Conservation (phyloP, 2,888 invertebrate species). For the Megalurothrips usitatus region DNA sequence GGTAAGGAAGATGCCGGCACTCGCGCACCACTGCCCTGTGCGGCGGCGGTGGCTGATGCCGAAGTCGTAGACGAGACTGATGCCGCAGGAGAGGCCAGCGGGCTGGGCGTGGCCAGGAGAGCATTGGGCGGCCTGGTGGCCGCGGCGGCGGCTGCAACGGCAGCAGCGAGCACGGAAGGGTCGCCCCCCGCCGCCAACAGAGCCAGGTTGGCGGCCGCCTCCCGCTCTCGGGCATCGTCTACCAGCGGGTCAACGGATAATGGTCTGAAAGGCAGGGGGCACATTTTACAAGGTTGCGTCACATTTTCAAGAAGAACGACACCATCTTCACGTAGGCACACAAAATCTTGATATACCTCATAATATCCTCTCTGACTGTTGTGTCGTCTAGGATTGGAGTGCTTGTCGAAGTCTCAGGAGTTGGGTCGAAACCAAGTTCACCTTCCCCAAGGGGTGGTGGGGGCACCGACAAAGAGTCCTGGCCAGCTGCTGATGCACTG, state of each 20-base stretch:
- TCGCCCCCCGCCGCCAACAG: constrained; percentile 51
- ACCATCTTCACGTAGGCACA: no score
- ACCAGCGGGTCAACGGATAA: constrained; percentile 28
- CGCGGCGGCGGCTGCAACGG: constrained; percentile 29
- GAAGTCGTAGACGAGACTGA: constrained; percentile 42
- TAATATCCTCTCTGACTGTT: neutral
- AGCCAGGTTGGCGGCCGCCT: constrained; percentile 31
- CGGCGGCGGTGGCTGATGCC: constrained; percentile 33
- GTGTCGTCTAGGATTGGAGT: neutral
- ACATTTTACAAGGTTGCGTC: no score
- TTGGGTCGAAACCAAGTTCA: neutral
- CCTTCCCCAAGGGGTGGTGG: neutral
- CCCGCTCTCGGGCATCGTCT: constrained; percentile 28
- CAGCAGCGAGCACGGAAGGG: constrained; percentile 44
- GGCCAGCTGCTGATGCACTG: neutral
- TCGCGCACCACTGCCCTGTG: no score
- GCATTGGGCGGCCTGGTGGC: constrained; percentile 30
- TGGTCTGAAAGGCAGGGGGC: neutral
- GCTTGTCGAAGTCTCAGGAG: neutral
- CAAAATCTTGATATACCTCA: neutral
- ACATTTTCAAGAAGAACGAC: neutral
- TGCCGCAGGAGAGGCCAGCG: constrained; percentile 23
- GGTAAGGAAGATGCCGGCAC: neutral
- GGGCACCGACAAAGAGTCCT: neutral
- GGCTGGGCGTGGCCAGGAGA: constrained; percentile 34